Evolutionary conservation across 2,888 invertebrate genomes (phyloP).

Genomic region (Aricia artaxerxes): DNA sequence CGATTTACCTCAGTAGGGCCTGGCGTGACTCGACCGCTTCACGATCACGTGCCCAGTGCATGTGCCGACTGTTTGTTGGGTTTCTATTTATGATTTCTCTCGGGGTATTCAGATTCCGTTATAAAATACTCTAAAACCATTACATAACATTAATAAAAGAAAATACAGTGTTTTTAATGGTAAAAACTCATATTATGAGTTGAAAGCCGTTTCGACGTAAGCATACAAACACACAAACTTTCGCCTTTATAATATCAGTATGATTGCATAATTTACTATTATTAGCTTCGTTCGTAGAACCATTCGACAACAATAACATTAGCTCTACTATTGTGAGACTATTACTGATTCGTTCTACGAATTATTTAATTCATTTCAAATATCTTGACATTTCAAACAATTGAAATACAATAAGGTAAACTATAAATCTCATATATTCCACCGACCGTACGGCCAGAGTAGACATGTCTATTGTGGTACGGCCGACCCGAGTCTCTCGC

Average conservation of each 20-base stretch:
- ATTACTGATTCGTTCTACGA: not conserved
- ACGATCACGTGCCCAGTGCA: not conserved
- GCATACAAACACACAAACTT: not conserved
- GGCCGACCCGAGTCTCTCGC: too few species aligned
- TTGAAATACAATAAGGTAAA: too few species aligned
- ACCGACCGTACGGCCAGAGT: too few species aligned
- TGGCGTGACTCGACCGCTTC: constrained; percentile 10
- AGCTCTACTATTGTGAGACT: not conserved
- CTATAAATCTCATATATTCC: too few species aligned
- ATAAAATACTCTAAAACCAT: too few species aligned
- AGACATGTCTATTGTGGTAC: too few species aligned
- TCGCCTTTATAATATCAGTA: not conserved
- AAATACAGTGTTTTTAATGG: too few species aligned
- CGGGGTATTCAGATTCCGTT: not conserved
- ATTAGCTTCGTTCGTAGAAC: not conserved
- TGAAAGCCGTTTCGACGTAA: too few species aligned
- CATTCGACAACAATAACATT: not conserved
- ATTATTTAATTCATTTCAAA: not conserved
- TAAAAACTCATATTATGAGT: too few species aligned
- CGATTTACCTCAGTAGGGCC: not conserved
- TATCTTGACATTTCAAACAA: not conserved
- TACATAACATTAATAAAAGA: too few species aligned
- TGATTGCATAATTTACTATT: too few species aligned
- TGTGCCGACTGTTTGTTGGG: not conserved
- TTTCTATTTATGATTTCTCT: not conserved